phyloP scores from a whole-genome alignment of 2,113 vertebrate genomes.

The Xyliphius kryptos region DNA sequence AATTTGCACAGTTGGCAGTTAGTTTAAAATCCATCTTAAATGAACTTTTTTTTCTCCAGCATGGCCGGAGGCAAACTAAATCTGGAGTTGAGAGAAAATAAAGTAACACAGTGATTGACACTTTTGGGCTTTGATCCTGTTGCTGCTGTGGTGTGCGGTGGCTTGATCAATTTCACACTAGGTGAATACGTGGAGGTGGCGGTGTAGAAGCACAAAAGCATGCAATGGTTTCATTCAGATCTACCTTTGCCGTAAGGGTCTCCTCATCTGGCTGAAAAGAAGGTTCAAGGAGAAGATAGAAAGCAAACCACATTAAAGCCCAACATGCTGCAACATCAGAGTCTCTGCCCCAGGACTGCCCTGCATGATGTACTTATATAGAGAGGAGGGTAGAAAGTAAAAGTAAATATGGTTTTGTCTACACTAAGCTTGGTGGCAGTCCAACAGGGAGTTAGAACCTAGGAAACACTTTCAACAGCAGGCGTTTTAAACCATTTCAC shows the following conservation, averaged over 20 bases:
- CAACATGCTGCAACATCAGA: neutral
- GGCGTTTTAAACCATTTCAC: slow-evolving; percentile 17
- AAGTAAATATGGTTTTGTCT: neutral
- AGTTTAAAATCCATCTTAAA: neutral
- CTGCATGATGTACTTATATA: neutral
- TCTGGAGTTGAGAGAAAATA: neutral
- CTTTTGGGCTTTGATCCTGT: slow-evolving; percentile 19
- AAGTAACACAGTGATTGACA: slow-evolving; percentile 5
- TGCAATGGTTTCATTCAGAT: slow-evolving; percentile 12
- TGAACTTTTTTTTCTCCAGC: neutral
- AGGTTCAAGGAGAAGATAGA: slow-evolving; percentile 40
- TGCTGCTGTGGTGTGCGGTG: slow-evolving; percentile 1
- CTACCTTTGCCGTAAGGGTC: slow-evolving; percentile 55
- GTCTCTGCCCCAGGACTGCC: neutral
- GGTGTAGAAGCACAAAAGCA: slow-evolving; percentile 21
- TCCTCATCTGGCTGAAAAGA: slow-evolving; percentile 61
- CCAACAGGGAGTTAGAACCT: too few relatives aligned
- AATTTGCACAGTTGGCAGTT: neutral
- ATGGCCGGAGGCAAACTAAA: slow-evolving; percentile 8
- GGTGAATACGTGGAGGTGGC: slow-evolving; percentile 4
- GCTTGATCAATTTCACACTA: slow-evolving; percentile 27
- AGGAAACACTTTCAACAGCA: slow-evolving; percentile 27
- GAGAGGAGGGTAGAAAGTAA: neutral
- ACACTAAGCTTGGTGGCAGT: too few relatives aligned
- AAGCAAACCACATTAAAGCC: slow-evolving; percentile 19